These are phyloP conservation scores for Strigamia crassipes DNA, from an alignment of 2,888 invertebrate species.

Conservation along the genomic window DNA sequence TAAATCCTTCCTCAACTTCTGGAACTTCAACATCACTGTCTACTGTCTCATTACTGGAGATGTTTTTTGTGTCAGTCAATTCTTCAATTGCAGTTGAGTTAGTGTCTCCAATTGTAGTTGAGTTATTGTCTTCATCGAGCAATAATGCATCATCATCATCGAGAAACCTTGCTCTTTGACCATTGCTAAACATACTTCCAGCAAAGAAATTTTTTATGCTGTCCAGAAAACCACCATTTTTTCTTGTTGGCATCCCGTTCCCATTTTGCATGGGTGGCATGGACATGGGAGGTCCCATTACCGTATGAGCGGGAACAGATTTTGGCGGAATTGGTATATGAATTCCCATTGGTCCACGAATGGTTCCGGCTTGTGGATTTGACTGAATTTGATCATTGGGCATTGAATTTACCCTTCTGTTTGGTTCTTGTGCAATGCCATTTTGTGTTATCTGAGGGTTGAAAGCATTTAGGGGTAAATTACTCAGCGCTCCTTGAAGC, in stretches of 20 bases:
- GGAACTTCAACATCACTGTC: neutral
- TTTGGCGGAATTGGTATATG: slow-evolving; percentile 44
- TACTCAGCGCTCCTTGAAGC: too few species aligned
- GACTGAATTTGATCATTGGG: neutral
- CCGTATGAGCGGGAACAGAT: slow-evolving; percentile 42
- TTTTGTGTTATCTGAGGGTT: neutral
- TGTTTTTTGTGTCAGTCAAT: neutral
- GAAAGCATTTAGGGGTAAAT: neutral
- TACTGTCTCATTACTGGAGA: neutral
- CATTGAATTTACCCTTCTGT: neutral
- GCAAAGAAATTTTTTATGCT: slow-evolving; percentile 26
- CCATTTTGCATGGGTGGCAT: neutral
- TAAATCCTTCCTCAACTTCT: neutral
- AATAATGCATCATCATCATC: slow-evolving; percentile 10
- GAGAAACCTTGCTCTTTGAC: slow-evolving; percentile 11
- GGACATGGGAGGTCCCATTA: slow-evolving; percentile 26
- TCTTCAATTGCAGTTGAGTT: neutral
- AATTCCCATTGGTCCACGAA: slow-evolving; percentile 44
- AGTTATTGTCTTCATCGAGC: neutral
- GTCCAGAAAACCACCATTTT: slow-evolving; percentile 14
- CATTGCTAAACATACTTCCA: neutral
- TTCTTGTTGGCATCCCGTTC: neutral
- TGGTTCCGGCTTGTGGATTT: neutral
- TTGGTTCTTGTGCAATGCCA: neutral
- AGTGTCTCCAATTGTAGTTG: neutral